phyloP scores from a whole-genome alignment of 2,113 vertebrate genomes.

The Aythya baeri region DNA sequence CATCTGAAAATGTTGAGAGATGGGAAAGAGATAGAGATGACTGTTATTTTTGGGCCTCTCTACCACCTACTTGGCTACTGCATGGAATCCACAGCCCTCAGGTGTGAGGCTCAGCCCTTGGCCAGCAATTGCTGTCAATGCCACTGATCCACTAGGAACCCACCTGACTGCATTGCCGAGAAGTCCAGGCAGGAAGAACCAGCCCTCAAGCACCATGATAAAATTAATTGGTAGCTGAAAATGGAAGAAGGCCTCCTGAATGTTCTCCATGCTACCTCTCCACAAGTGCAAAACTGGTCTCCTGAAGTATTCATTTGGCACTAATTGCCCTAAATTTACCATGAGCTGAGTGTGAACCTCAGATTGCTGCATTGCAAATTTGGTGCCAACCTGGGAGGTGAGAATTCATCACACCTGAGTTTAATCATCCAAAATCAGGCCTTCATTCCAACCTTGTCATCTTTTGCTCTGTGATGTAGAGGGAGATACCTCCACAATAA shows the following conservation, averaged over 20 bases:
- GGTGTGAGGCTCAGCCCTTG: not conserved
- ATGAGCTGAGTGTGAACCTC: not conserved
- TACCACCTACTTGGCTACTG: not conserved
- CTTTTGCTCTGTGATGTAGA: not conserved
- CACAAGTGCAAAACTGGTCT: not conserved
- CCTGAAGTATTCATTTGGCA: not conserved
- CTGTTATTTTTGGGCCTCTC: not conserved
- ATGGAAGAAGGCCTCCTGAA: not conserved
- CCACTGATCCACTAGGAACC: not conserved
- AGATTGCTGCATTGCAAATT: not conserved
- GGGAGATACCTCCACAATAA: not conserved
- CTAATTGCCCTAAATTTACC: accelerated
- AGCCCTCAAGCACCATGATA: not conserved
- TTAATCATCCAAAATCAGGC: not conserved
- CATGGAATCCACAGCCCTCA: not conserved
- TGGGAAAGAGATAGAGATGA: not conserved
- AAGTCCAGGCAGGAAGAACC: not conserved
- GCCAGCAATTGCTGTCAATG: not conserved
- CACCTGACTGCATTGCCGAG: not conserved
- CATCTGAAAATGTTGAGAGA: not conserved
- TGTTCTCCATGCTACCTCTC: not conserved
- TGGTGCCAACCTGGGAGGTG: not conserved
- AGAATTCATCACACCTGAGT: not conserved
- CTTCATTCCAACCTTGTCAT: not conserved
- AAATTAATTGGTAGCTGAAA: not conserved